A percentile compares a stretch with the other conserved stretches of the same genome.
phyloP scores from a whole-genome alignment of 2,888 invertebrate genomes.

The Sphinx pinastri region DNA sequence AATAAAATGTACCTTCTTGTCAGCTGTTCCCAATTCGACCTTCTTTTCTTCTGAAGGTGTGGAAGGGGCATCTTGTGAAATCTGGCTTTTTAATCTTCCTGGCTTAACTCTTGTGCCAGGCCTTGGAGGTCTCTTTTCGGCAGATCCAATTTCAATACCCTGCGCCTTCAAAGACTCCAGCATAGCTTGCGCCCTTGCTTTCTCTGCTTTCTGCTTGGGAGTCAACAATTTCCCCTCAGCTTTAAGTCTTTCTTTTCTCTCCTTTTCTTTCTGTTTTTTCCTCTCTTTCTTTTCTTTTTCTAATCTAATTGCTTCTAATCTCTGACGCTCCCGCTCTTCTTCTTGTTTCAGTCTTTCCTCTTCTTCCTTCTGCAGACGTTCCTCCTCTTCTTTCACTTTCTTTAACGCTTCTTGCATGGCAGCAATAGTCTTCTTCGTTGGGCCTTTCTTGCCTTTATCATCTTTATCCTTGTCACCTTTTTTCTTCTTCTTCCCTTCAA shows the following conservation, averaged over 20 bases:
- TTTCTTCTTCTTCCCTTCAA: conserved; percentile 78
- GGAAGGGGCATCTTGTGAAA: conserved; percentile 82
- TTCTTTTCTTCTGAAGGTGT: conserved; percentile 78
- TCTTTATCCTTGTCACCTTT: conserved; percentile 75
- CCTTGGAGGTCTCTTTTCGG: conserved; percentile 85
- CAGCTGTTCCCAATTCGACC: conserved; percentile 79
- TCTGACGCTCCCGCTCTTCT: conserved; percentile 89
- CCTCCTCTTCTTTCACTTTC: conserved; percentile 95
- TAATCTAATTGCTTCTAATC: conserved; percentile 89
- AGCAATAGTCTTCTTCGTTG: conserved; percentile 93
- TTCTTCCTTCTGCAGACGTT: conserved; percentile 87
- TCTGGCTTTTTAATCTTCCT: conserved; percentile 87
- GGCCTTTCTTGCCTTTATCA: conserved; percentile 87
- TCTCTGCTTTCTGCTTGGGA: conserved; percentile 96
- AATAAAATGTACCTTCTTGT: conserved; percentile 67
- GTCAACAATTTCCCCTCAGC: conserved; percentile 98
- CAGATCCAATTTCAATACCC: conserved; percentile 91
- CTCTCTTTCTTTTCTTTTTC: conserved; percentile 95
- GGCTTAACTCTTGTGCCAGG: conserved; percentile 90
- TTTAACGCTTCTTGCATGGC: conserved; percentile 97
- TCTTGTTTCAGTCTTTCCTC: conserved; percentile 90
- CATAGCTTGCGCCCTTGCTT: conserved; percentile 94
- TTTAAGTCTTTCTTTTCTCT: conserved; percentile 95
- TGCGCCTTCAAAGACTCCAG: conserved; percentile 95
- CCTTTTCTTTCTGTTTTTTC: conserved; percentile 96